phyloP scores from a whole-genome alignment of 2,888 invertebrate species.

The Brenthis hecate region DNA sequence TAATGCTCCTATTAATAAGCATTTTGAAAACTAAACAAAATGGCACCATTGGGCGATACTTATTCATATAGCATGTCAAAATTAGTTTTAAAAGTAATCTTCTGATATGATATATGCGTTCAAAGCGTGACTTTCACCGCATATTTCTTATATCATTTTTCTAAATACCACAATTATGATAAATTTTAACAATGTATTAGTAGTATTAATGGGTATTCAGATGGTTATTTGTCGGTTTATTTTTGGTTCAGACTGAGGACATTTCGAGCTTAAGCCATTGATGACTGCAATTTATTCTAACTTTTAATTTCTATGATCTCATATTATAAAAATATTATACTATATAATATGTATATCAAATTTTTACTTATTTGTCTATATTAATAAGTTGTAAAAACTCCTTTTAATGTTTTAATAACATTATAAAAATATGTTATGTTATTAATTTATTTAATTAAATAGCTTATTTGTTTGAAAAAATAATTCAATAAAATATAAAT shows the following conservation, averaged over 20 bases:
- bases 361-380: too few species aligned
- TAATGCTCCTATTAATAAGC: conserved; percentile 22
- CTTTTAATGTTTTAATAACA: too few species aligned
- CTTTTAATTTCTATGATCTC: too few species aligned
- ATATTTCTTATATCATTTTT: conserved; percentile 56
- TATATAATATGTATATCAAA: too few species aligned
- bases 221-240: conserved; percentile 5
- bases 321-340: too few species aligned
- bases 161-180: conserved; percentile 46
- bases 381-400: too few species aligned
- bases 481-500: too few species aligned
- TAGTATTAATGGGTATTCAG: conserved; percentile 36
- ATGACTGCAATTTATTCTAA: too few species aligned
- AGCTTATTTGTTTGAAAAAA: too few species aligned
- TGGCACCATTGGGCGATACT: conserved; percentile 37
- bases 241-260: neutral
- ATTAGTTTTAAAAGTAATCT: conserved; percentile 56
- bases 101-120: conserved; percentile 61
- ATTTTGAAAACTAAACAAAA: conserved; percentile 29
- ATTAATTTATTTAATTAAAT: too few species aligned
- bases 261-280: too few species aligned
- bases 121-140: conserved; percentile 65
- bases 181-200: conserved; percentile 49
- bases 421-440: too few species aligned
- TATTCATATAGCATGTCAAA: conserved; percentile 63